Evolutionary conservation across 2,888 invertebrate species (phyloP).

Genomic region (Drosophila birchii): DNA sequence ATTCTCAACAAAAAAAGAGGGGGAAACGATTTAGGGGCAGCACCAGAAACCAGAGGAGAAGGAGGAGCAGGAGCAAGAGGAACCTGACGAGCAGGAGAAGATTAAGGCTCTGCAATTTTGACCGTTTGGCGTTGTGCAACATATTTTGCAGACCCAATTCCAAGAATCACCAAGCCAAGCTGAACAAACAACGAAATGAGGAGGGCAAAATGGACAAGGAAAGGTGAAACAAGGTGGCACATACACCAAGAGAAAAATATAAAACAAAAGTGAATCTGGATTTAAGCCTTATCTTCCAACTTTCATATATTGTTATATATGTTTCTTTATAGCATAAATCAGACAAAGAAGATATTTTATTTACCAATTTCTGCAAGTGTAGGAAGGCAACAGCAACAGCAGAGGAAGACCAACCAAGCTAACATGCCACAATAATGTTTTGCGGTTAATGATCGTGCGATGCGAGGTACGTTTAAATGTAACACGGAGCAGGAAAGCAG

Average conservation of each 20-base stretch:
- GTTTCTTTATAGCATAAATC: too few species aligned
- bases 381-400: constrained; percentile 5
- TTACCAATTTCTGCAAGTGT: constrained; percentile 8
- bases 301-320: neutral
- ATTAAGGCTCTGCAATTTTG: constrained; percentile 30
- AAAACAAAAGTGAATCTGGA: too few species aligned
- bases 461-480: constrained; percentile 74
- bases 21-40: constrained; percentile 4
- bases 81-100: neutral
- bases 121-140: constrained; percentile 45
- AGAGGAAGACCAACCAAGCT: constrained; percentile 31
- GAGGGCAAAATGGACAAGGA: constrained; percentile 47
- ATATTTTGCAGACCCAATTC: constrained; percentile 40
- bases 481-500: constrained; percentile 60
- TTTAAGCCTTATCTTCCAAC: too few species aligned
- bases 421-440: constrained; percentile 76
- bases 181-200: constrained; percentile 29
- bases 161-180: constrained; percentile 36
- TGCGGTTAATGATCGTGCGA: constrained; percentile 82
- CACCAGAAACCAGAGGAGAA: neutral
- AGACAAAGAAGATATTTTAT: too few species aligned
- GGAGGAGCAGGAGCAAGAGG: neutral
- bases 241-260: constrained; percentile 11
- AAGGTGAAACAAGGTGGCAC: constrained; percentile 32
- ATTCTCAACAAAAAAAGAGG: neutral